Evolutionary conservation across 64 coral and sea anemone genomes (phyloP), one percentile per base, ranked within the genome.

Genomic region (Montipora sp.): DNA sequence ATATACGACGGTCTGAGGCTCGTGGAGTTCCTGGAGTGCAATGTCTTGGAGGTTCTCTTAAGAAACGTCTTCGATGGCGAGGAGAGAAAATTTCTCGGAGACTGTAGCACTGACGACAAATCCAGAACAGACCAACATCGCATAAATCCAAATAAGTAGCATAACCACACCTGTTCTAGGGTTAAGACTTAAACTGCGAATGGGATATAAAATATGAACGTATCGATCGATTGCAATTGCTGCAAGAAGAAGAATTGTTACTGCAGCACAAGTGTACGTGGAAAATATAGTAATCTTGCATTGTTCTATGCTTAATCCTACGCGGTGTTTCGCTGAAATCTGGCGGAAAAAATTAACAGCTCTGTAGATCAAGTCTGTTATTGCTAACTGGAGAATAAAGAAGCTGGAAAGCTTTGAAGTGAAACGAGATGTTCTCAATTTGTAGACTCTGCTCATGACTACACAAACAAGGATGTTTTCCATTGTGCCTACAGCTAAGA

Each of bases 141-240:
- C 89, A 81, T 90, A 90, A 11, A 90, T 16, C 89, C 89, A 90
- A 46, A 90, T 73, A 0, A 10, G 53, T 22, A 90, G 11, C 47
- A 81, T 50, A 50, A 46, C 68, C 60, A 90, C 0, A 67, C 20
- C 48, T 14, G 66, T 79, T 48, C 48, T 67, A 11, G 89, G 47
- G 16, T 68, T 73, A 36, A 80, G 10, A 9, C 66, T 51, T 19
- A 90, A 68, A 49, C 14, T 51, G 8, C 68, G 77, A 1, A 90
- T 78, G 8, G 89, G 89, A 55, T 53, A 90, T 3, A 90, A 11
- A 51, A 90, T 90, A 15, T 90, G 89, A 47, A 80, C 11, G 65
- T 90, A 90, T 14, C 89, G 89, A 81, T 90, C 89, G 8, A 90
- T 55, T 5, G 89, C 89, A 53, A 90, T 90, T 14, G 59, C 89